Evolutionary conservation across 2,113 vertebrate genomes (phyloP).

Genomic region (Proterorhinus semilunaris): DNA sequence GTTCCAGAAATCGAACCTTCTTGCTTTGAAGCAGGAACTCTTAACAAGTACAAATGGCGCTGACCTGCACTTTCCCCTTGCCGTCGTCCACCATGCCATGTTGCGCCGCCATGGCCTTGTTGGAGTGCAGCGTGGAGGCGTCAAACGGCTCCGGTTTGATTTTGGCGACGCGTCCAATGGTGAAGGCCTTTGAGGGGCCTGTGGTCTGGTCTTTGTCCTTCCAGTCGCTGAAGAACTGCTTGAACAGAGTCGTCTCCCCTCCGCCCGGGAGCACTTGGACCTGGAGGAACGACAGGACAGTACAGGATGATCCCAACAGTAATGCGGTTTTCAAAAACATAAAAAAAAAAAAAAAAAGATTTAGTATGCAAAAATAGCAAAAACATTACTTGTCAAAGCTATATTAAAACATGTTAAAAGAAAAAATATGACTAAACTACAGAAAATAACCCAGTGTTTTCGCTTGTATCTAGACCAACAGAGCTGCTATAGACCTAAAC

Average conservation of each 20-base stretch:
- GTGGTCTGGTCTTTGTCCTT: slow-evolving; percentile 75
- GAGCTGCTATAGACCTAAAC: too few relatives aligned
- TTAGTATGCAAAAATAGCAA: too few relatives aligned
- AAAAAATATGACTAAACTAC: too few relatives aligned
- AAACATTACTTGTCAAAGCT: too few relatives aligned
- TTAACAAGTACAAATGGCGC: neutral
- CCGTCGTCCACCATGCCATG: slow-evolving; percentile 82
- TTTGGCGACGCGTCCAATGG: slow-evolving; percentile 70
- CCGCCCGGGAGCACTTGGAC: slow-evolving; percentile 78
- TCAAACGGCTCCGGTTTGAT: slow-evolving; percentile 77
- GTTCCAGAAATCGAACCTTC: too few relatives aligned
- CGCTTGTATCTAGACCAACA: too few relatives aligned
- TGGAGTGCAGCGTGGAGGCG: slow-evolving; percentile 72
- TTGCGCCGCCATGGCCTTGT: slow-evolving; percentile 78
- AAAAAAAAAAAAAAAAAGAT: too few relatives aligned
- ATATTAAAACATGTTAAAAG: too few relatives aligned
- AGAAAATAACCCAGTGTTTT: too few relatives aligned
- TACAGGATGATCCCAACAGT: neutral
- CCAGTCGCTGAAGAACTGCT: slow-evolving; percentile 82
- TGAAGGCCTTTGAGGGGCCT: slow-evolving; percentile 70
- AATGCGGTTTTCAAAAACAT: neutral
- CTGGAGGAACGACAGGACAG: slow-evolving; percentile 40
- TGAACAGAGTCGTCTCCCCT: slow-evolving; percentile 76
- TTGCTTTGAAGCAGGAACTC: too few relatives aligned
- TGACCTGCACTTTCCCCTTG: slow-evolving; percentile 77